Percentiles rank a stretch among this genome's conserved stretches.
Evolutionary conservation across 2,113 vertebrate species (phyloP).

Genomic region (Charadrius vociferus): DNA sequence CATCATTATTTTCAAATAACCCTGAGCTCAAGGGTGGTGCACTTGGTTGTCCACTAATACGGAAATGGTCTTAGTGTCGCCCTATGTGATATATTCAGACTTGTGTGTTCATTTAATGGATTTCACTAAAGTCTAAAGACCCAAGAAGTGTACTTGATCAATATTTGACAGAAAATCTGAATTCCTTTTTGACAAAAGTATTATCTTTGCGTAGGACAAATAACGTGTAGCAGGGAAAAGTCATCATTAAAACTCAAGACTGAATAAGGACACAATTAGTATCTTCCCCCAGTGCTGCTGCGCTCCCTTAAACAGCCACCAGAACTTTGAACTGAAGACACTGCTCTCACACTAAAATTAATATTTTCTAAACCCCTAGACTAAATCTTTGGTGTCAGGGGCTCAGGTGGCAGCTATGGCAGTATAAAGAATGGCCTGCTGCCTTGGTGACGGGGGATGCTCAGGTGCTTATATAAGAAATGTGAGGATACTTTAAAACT

Average conservation of each 20-base stretch:
- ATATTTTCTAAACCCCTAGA: neutral
- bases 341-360: neutral
- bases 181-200: neutral
- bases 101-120: neutral
- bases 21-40: neutral
- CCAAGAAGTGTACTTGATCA: neutral
- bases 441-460: neutral
- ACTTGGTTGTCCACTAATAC: neutral
- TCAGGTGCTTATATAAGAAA: conserved; percentile 3
- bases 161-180: neutral
- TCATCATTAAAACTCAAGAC: neutral
- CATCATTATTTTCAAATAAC: neutral
- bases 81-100: neutral
- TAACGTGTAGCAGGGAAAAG: neutral
- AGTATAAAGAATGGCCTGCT: neutral
- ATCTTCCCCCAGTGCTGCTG: neutral
- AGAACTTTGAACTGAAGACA: neutral
- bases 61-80: neutral
- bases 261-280: neutral
- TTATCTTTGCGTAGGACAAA: neutral
- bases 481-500: neutral
- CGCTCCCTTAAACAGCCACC: neutral
- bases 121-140: neutral
- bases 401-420: conserved; percentile 40
- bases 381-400: conserved; percentile 12